Evolutionary conservation across 1,140 invertebrate species (phyloP), one percentile per base, ranked within the genome.

Genomic region (Lucilia cuprina): DNA sequence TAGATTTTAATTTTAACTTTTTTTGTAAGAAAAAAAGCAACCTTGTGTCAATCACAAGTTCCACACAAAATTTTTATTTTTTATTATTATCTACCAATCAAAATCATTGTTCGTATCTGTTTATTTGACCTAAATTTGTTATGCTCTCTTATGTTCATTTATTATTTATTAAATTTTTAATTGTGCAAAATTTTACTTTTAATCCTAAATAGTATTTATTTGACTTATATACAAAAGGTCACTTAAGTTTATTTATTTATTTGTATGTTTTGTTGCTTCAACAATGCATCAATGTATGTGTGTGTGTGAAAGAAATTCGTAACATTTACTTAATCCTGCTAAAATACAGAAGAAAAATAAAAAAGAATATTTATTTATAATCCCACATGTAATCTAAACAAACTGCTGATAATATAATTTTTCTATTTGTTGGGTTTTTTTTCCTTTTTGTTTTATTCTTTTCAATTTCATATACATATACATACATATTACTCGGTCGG

Each of bases 291-390:
- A 7, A 1, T 70, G 8, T 70, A 19, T 19, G 5, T 14, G 2
- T 60, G 14, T 17, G 14, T 60, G 3, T 60, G 14, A 70, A 70
- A 21, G 55, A 60, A 60, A 60, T 21, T 70, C n/a, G n/a, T 70
- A 25, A 70, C n/a, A 70, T 19, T 21, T 70, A 70, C 25, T 70
- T 70, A 70, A 70, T 70, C 21, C 19, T n/a, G 10, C 21, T 60
- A 25, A 70, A 70, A 70, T 21, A 60, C 13, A 60, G 14, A n/a
- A 17, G 14, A 5, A 60, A 60, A 60, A 17, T 17, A 17, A 7
- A 60, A 30, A 60, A 60, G 14, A n/a, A 60, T 41, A 60, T 60
- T 60, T 60, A 70, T 70, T 70, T 70, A 70, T 70, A 70, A 70
- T 70, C 65, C 65, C 65, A 4, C n/a, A 21, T 70, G 65, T 70